A percentile compares a stretch with the other conserved stretches of the same genome.
Conservation (phyloP, 2,888 invertebrate genomes). For the Drosophila paracracens region DNA sequence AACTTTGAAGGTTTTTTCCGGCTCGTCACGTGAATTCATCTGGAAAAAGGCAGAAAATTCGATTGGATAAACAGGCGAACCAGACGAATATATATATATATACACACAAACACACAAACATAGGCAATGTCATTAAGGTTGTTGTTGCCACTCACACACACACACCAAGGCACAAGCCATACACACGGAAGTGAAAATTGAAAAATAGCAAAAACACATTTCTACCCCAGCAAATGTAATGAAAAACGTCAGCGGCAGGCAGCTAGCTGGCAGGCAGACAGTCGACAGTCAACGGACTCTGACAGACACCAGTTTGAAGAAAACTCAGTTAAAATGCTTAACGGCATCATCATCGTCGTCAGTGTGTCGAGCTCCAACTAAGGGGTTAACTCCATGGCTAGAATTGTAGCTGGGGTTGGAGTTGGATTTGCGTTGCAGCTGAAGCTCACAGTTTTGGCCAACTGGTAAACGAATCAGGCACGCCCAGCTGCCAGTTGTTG, state of each 20-base stretch:
- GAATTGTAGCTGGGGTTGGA: background rate
- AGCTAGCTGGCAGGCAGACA: constrained; percentile 8
- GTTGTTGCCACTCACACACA: constrained; percentile 32
- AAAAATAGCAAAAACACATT: constrained; percentile 77
- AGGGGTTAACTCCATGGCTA: constrained; percentile 14
- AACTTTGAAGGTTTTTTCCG: constrained; percentile 95
- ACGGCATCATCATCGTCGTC: constrained; percentile 53
- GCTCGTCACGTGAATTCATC: constrained; percentile 94
- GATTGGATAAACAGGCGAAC: constrained; percentile 66
- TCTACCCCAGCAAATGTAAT: constrained; percentile 70
- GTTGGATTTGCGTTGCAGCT: constrained; percentile 25
- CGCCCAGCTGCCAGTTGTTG: constrained; percentile 77
- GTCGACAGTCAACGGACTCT: constrained; percentile 52
- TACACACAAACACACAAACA: constrained; percentile 23
- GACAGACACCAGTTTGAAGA: constrained; percentile 62
- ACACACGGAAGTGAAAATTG: constrained; percentile 76
- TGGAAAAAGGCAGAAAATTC: constrained; percentile 86
- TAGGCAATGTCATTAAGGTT: constrained; percentile 59
- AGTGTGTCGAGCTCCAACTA: background rate
- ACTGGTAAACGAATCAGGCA: constrained; percentile 74
- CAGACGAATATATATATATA: constrained; percentile 40
- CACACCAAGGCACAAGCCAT: constrained; percentile 7
- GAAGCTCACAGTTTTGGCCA: constrained; percentile 46
- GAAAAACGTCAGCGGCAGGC: constrained; percentile 73
- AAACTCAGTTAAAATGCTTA: constrained; percentile 77